These are phyloP conservation scores for Drosophila bocki DNA, from an alignment of 1,140 invertebrate species.

Conservation along the genomic window DNA sequence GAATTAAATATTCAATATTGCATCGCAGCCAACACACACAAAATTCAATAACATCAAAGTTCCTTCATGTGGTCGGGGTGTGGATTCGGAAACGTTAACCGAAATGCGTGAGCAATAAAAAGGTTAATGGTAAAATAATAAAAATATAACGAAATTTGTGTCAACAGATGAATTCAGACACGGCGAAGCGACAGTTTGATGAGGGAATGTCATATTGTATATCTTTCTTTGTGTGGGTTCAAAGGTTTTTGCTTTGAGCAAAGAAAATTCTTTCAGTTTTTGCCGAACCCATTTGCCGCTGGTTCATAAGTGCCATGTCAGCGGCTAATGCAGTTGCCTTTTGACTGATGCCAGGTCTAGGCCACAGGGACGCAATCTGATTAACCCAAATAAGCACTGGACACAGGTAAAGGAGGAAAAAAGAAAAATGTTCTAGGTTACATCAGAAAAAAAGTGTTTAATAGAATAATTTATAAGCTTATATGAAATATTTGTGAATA, in stretches of 20 bases:
- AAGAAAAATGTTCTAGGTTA: not conserved
- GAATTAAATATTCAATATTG: constrained; percentile 82
- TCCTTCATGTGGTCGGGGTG: constrained; percentile 41
- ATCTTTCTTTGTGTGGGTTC: not conserved
- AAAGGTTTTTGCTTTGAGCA: not conserved
- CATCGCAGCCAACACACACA: constrained; percentile 45
- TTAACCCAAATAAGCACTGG: constrained; percentile 29
- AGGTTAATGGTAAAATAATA: constrained; percentile 75
- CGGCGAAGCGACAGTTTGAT: constrained; percentile 47
- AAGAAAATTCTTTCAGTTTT: not conserved
- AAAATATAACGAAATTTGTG: constrained; percentile 58
- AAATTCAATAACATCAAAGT: constrained; percentile 74
- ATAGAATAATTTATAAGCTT: not conserved
- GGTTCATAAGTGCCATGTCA: constrained; percentile 27
- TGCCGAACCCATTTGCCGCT: not conserved
- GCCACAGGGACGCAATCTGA: constrained; percentile 36
- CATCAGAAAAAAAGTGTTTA: not conserved
- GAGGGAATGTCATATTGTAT: constrained; percentile 21
- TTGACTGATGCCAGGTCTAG: constrained; percentile 37
- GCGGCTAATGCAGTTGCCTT: constrained; percentile 36
- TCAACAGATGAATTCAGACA: constrained; percentile 7
- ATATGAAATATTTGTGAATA: not conserved
- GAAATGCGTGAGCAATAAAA: constrained; percentile 67
- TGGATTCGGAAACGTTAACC: constrained; percentile 51
- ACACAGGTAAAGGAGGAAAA: not conserved